A percentile compares a stretch with the other conserved stretches of the same genome.
phyloP scores from a whole-genome alignment of 2,113 vertebrate species.

The Fregetta grallaria region DNA sequence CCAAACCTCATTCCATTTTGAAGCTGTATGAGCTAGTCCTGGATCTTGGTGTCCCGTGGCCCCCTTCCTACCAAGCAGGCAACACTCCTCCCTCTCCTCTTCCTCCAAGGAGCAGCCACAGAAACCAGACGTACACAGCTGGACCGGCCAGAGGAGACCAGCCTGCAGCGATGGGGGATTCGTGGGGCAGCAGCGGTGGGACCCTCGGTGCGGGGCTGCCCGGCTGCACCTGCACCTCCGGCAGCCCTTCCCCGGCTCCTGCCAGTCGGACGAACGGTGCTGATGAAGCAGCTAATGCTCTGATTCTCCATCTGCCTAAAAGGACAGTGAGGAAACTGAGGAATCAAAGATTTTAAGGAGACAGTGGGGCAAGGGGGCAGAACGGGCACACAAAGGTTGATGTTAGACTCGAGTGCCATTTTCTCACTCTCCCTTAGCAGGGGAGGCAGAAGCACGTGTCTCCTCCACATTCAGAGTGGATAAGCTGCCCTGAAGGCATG shows the following conservation, averaged over 20 bases:
- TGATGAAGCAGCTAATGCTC: background rate
- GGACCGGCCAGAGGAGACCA: background rate
- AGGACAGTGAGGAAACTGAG: background rate
- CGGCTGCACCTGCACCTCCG: background rate
- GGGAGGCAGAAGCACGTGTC: background rate
- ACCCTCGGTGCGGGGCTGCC: background rate
- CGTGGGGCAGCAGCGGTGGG: fast-evolving
- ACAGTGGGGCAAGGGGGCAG: background rate
- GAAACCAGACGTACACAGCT: background rate
- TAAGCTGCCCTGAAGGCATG: background rate
- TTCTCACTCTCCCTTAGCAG: background rate
- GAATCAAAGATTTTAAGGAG: background rate
- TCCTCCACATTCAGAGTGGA: background rate
- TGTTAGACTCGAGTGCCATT: background rate
- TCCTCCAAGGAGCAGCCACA: background rate
- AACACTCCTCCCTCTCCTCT: background rate
- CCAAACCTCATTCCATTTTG: background rate
- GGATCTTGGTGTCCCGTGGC: background rate
- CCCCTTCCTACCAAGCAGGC: background rate
- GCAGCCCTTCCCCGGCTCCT: background rate
- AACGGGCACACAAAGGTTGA: background rate
- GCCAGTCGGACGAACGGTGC: fast-evolving
- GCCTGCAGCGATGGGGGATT: background rate
- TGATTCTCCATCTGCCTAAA: background rate
- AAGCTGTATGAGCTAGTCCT: background rate